Evolutionary conservation across 2,888 invertebrate genomes (phyloP).

Genomic region (Lypha dubia): DNA sequence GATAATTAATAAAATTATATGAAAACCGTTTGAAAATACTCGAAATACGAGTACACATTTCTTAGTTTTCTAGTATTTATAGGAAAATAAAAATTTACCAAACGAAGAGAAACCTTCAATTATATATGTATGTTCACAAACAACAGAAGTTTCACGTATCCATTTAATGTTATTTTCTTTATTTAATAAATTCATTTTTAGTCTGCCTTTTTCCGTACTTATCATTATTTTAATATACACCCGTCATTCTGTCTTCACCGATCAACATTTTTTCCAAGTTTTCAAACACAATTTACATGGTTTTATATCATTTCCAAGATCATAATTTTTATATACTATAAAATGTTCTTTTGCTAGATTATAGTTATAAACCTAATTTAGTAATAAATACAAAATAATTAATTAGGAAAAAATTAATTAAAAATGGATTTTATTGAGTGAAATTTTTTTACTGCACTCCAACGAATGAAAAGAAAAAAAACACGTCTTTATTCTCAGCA

Average conservation of each 20-base stretch:
- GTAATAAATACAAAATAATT: constrained; percentile 40
- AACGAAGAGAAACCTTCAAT: constrained; percentile 31
- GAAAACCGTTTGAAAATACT: constrained; percentile 16
- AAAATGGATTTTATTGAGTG: constrained; percentile 58
- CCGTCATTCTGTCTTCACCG: constrained; percentile 39
- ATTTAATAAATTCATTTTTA: constrained; percentile 42
- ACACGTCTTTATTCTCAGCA: constrained; percentile 32
- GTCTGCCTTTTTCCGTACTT: constrained; percentile 35
- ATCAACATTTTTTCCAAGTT: constrained; percentile 43
- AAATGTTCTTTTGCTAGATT: neutral
- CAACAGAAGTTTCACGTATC: constrained; percentile 33
- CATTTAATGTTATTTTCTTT: constrained; percentile 50
- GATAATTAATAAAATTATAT: constrained; percentile 50
- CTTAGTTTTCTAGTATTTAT: constrained; percentile 19
- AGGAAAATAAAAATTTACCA: neutral
- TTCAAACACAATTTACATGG: constrained; percentile 35
- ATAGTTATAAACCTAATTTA: constrained; percentile 23
- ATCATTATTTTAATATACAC: constrained; percentile 49
- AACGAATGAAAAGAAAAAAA: constrained; percentile 61
- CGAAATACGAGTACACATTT: constrained; percentile 16
- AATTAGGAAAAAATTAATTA: constrained; percentile 55
- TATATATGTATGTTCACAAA: constrained; percentile 22
- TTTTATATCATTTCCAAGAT: neutral
- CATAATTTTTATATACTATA: constrained; percentile 14
- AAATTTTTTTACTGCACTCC: constrained; percentile 71